Base-by-base conservation (phyloP, 2,888 invertebrate species). In the Dolichomitus sp. region DNA sequence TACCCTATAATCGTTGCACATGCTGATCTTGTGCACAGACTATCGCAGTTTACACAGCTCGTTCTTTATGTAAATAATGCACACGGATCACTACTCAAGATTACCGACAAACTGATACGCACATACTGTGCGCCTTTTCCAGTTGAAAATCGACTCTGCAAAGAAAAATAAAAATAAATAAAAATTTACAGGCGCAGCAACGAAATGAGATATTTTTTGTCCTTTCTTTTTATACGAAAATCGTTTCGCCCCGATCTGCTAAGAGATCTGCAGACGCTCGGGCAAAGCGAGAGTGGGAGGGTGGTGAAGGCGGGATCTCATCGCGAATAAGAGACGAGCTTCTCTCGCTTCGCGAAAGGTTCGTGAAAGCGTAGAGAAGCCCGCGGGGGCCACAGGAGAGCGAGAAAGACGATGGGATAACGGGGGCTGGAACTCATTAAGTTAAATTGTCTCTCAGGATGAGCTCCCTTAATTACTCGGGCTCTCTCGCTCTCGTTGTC, bases 401-500 rank as follows among this genome's bases (percentile, higher is more conserved):
- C 66, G 52, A 72, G 37, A 54, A 54, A 54, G 68, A 68, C 50
- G 63, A 54, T 54, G 52, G 57, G 59, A 79, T 57, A 61, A 81
- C 68, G 74, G 80, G 77, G 70, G 76, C 76, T 83, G 77, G 50
- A 80, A 85, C 91, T 93, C 93, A 93, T 93, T 92, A 93, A 93
- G 91, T 90, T 92, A 90, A 93, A 93, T 93, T 92, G 93, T 93
- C 93, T 91, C 89, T 87, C 88, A 90, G 90, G 91, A 92, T 92
- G 92, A 93, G 92, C 91, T 92, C 89, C 91, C 92, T 93, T 93
- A 93, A 93, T 93, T 92, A 93, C 92, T 91, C 87, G 87, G 69
- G 88, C 85, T 86, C 83, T 85, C 86, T 85, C 86, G 79, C 73
- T 63, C 78, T 59, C 50, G 72, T 79, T 70, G 66, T 69, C 70